A percentile compares a stretch with the other conserved stretches of the same genome.
Evolutionary conservation across 2,113 vertebrate genomes (phyloP).

Genomic region (crab-eating macaque (Macaca fascicularis)): T2T-MFA8v1.1 NC_088389.1:21081501-21082000

Average conservation of each 20-base stretch:
- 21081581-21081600: neutral
- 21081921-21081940: neutral
- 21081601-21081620: neutral
- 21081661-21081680: slow-evolving; percentile 4
- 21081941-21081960: neutral
- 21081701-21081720: neutral
- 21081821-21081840: neutral
- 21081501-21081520: neutral
- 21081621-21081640: neutral
- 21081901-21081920: neutral
- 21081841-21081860: neutral
- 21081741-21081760: neutral
- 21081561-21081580: neutral
- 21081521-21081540: neutral
- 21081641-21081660: neutral
- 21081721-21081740: neutral
- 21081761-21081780: neutral
- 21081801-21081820: neutral
- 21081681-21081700: neutral
- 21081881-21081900: neutral
- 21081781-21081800: neutral
- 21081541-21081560: neutral
- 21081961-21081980: neutral
- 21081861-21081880: neutral
- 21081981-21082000: neutral